These are phyloP conservation scores for Sorex maritimensis DNA, from an alignment of 2,797 vertebrate genomes.

Conservation along the genomic window DNA sequence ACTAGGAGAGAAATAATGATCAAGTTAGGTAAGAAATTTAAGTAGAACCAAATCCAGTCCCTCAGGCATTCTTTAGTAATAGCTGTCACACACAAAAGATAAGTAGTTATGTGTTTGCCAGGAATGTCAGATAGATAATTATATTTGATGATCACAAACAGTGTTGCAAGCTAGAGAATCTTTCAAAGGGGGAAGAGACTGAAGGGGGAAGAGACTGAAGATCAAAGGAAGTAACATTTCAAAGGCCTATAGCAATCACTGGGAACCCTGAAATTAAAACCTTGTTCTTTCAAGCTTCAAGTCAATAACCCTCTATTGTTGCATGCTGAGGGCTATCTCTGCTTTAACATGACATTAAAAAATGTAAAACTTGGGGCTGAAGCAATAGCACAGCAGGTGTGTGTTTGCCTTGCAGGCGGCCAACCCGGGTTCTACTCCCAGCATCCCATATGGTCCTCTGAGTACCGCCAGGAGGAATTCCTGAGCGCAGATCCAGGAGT, in stretches of 20 bases:
- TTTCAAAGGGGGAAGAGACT: conserved; percentile 27
- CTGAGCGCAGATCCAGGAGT: too few relatives aligned
- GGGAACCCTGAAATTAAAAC: background rate
- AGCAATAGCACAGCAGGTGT: too few relatives aligned
- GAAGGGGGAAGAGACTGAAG: background rate
- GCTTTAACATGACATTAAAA: conserved; percentile 7
- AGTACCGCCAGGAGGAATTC: too few relatives aligned
- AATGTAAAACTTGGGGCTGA: background rate
- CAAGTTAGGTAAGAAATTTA: background rate
- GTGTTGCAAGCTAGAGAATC: conserved; percentile 21
- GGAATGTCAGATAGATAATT: background rate
- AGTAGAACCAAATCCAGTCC: background rate
- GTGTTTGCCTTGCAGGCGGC: too few relatives aligned
- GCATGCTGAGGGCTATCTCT: background rate
- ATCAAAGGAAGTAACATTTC: conserved; percentile 24
- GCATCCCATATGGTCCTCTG: too few relatives aligned
- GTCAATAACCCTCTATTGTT: background rate
- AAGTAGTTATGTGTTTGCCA: conserved; percentile 9
- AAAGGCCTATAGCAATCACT: background rate
- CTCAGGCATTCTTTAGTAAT: background rate
- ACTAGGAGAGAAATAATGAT: background rate
- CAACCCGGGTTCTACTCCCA: too few relatives aligned
- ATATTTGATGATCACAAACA: conserved; percentile 20
- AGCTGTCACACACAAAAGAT: conserved; percentile 9
- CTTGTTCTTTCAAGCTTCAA: background rate